Base-by-base conservation (phyloP, 2,888 invertebrate genomes). In the Resseliella maxima region DNA sequence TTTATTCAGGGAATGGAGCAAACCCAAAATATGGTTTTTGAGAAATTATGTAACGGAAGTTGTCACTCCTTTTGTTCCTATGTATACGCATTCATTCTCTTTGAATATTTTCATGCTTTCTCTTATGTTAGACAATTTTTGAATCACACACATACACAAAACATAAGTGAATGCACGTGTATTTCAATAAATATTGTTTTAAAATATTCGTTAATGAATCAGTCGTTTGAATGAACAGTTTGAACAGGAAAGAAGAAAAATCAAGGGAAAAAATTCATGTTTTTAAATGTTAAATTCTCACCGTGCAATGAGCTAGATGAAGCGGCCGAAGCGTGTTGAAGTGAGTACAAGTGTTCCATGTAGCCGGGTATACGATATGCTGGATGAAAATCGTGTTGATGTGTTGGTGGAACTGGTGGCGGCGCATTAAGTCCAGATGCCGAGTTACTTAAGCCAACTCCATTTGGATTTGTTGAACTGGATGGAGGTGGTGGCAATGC, bases 341-440 rank as follows among this genome's bases (percentile, higher is more conserved):
- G 92, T 87, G 94, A 93, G 90, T 95, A 95, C 88, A 95, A 92
- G 91, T 95, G 95, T 92, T 95, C 95, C 94, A 95, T 95, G 92
- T 95, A 95, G 90, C 94, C 94, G 88, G 93, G 93, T 89, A 95
- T 93, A 91, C 95, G 93, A 90, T 94, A 95, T 88, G 95, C 94
- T 89, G 94, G 94, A 92, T 94, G 94, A 88, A 91, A 91, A 85
- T 46, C 85, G 21, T 46, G 90, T 90, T 83, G 90, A 91, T 38
- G 90, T 90, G 88, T 90, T 41, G 81, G 35, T 36, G 83, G 41
- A 31, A 86, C 31, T 92, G 89, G 35, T 92, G 92, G 12, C 91
- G 92, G 86, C 92, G 91, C 85, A 59, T 24, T 38, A 12, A 36
- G 18, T 18, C 31, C 35, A 1, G 86, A 83, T n/a, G 38, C 38